These are phyloP conservation scores for Paracentrotus lividus DNA, from an alignment of 53 echinoderm and acorn worm species.

Conservation along the genomic window DNA sequence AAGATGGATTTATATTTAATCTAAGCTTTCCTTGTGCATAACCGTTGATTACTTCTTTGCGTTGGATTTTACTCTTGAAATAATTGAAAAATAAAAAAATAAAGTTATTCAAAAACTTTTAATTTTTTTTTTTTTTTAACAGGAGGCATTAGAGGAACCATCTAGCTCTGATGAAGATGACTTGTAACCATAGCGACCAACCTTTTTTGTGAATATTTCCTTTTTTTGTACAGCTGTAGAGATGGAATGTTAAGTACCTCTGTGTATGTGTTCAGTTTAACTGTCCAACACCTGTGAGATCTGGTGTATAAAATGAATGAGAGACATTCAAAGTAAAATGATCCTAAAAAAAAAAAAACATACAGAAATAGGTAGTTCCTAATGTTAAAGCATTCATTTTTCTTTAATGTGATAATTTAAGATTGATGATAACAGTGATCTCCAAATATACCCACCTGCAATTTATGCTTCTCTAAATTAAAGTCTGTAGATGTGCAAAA, in stretches of 20 bases:
- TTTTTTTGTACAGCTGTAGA: conserved; percentile 38
- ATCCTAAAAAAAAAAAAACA: background rate
- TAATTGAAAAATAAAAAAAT: no score
- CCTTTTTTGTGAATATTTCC: conserved; percentile 42
- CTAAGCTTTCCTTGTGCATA: no score
- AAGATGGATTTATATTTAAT: no score
- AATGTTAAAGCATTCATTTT: background rate
- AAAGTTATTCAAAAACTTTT: background rate
- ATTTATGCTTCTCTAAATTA: background rate
- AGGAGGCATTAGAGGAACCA: conserved; percentile 95
- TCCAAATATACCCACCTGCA: background rate
- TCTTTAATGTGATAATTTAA: no score
- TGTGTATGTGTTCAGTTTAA: background rate
- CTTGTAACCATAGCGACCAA: conserved; percentile 63
- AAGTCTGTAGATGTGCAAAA: background rate
- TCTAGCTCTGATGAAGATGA: conserved; percentile 98
- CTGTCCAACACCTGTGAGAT: conserved; percentile 11
- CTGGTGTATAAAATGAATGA: background rate
- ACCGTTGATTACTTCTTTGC: no score
- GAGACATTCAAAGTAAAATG: background rate
- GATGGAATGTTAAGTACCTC: background rate
- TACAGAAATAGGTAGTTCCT: background rate
- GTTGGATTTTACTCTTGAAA: no score
- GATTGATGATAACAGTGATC: background rate
- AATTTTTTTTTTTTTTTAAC: conserved; percentile 52